These are phyloP conservation scores for Megalurothrips usitatus DNA, from an alignment of 2,888 invertebrate species.

Conservation along the genomic window DNA sequence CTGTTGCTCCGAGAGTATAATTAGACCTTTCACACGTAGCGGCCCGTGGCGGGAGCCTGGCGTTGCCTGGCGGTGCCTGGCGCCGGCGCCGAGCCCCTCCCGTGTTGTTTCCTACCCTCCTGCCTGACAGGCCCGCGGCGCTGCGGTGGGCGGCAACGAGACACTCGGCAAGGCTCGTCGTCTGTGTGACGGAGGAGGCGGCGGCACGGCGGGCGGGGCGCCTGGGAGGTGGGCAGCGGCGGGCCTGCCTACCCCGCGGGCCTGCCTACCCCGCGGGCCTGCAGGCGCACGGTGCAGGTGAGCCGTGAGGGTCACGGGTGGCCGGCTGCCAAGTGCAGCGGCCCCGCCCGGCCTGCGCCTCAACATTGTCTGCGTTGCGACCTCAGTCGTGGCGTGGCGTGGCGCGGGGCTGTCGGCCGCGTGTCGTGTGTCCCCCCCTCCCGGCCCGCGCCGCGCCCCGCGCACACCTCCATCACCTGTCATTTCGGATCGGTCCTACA, in stretches of 20 bases:
- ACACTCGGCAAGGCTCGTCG: neutral
- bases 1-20: neutral
- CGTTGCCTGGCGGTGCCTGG: too few relatives aligned
- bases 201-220: too few relatives aligned
- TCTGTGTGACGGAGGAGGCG: neutral
- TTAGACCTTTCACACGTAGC: slow-evolving; percentile 4
- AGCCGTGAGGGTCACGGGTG: neutral
- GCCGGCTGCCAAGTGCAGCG: neutral
- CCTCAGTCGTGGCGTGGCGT: neutral
- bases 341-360: neutral
- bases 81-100: neutral
- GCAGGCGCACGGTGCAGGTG: neutral
- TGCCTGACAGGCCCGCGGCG: too few relatives aligned
- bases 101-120: neutral
- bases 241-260: neutral
- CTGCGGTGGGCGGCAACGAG: too few relatives aligned
- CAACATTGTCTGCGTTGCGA: slow-evolving; percentile 10
- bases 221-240: too few relatives aligned
- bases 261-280: neutral
- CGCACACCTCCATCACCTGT: too few relatives aligned
- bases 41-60: too few relatives aligned
- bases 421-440: too few relatives aligned
- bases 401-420: neutral
- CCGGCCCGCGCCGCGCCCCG: too few relatives aligned
- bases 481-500: too few relatives aligned